Percentiles rank a stretch among this genome's conserved stretches.
These are phyloP conservation scores for Micromesistius poutassou DNA, from an alignment of 2,797 vertebrate species.

Conservation along the genomic window DNA sequence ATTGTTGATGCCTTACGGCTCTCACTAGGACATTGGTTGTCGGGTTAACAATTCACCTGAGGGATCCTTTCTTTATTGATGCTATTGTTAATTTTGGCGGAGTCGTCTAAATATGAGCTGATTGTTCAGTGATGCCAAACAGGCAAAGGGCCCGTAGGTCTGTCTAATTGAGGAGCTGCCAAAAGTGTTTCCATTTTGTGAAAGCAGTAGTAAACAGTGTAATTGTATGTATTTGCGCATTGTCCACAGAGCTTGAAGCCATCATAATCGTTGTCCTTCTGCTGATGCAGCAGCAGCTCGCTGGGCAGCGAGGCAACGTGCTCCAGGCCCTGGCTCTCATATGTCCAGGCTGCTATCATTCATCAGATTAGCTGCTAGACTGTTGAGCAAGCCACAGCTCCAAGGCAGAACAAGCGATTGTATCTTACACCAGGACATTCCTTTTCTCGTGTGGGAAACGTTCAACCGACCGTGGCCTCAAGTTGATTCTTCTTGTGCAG, in stretches of 20 bases:
- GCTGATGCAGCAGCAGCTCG: background rate
- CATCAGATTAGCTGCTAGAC: conserved; percentile 28
- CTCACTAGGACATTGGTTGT: conserved; percentile 23
- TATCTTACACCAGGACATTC: background rate
- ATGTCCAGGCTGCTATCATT: conserved; percentile 17
- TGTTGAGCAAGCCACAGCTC: conserved; percentile 20
- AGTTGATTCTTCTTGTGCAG: background rate
- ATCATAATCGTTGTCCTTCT: conserved; percentile 17
- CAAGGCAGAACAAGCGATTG: conserved; percentile 1
- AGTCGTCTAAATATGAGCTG: conserved; percentile 6
- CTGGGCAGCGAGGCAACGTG: conserved; percentile 5
- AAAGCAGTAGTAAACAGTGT: conserved; percentile 26
- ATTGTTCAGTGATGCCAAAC: background rate
- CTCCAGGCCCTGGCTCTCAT: conserved; percentile 7
- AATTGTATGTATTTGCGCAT: conserved; percentile 30
- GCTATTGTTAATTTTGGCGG: conserved; percentile 21
- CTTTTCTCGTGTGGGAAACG: conserved; percentile 16
- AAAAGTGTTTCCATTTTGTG: conserved; percentile 13
- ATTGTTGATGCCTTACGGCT: conserved; percentile 8
- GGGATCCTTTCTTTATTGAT: background rate
- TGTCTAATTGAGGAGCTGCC: conserved; percentile 15
- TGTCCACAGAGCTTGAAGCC: conserved; percentile 15
- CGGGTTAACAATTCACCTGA: conserved; percentile 24
- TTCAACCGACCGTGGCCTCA: background rate
- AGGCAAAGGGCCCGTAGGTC: background rate